A percentile compares a stretch with the other conserved stretches of the same genome.
These are phyloP conservation scores for Pagetopsis macropterus DNA, from an alignment of 2,797 vertebrate genomes.

Conservation along the genomic window DNA sequence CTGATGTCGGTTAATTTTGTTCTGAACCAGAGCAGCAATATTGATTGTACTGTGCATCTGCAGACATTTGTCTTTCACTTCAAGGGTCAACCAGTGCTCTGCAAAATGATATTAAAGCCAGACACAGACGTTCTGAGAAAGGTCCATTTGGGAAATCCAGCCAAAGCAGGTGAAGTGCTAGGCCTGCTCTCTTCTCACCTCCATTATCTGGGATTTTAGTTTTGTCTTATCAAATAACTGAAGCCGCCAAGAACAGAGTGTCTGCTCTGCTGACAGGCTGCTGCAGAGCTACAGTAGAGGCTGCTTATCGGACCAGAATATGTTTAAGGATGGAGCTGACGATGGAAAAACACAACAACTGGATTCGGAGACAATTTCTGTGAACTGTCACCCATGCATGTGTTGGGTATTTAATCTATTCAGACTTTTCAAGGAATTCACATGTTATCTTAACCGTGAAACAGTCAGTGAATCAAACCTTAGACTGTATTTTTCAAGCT, in stretches of 20 bases:
- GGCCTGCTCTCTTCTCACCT: slow-evolving; percentile 11
- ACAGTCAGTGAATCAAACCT: slow-evolving; percentile 13
- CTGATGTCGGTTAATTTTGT: slow-evolving; percentile 1
- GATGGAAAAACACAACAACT: slow-evolving; percentile 31
- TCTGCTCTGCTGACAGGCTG: slow-evolving; percentile 19
- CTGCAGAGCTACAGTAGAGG: slow-evolving; percentile 11
- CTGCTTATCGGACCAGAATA: slow-evolving; percentile 35
- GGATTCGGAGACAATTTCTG: slow-evolving; percentile 10
- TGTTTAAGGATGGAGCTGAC: slow-evolving; percentile 28
- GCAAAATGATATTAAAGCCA: slow-evolving; percentile 26
- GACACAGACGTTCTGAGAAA: slow-evolving; percentile 14
- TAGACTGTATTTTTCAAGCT: slow-evolving; percentile 3
- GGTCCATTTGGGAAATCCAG: slow-evolving; percentile 27
- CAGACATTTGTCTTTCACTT: slow-evolving; percentile 17
- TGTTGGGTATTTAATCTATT: slow-evolving; percentile 25
- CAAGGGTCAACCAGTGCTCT: slow-evolving; percentile 1
- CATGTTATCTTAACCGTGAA: slow-evolving; percentile 19
- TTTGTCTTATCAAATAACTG: slow-evolving; percentile 37
- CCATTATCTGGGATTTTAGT: slow-evolving; percentile 33
- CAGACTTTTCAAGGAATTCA: slow-evolving; percentile 26
- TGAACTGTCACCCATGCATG: slow-evolving; percentile 22
- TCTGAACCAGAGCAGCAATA: slow-evolving; percentile 20
- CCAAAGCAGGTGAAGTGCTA: slow-evolving; percentile 11
- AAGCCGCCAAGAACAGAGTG: slow-evolving; percentile 21
- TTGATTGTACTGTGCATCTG: slow-evolving; percentile 8